Evolutionary conservation across 2,888 invertebrate species (phyloP).

Genomic region (Drosophila hamatofila): DNA sequence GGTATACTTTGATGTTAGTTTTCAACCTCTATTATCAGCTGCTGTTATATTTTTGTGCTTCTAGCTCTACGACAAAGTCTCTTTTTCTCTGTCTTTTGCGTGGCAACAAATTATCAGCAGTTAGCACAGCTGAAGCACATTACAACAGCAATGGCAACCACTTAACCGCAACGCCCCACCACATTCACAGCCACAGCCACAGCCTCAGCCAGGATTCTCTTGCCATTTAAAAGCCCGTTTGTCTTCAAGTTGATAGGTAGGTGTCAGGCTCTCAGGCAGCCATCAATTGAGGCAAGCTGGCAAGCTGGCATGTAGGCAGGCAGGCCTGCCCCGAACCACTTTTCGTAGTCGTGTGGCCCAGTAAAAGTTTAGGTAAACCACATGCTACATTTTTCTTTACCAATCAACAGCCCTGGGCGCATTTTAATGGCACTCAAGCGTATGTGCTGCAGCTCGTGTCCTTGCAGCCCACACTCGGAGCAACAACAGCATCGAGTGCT

Average conservation of each 20-base stretch:
- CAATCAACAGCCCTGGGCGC: constrained; percentile 76
- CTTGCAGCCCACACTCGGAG: constrained; percentile 47
- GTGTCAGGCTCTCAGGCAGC: constrained; percentile 52
- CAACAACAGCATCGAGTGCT: constrained; percentile 6
- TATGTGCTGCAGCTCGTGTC: constrained; percentile 64
- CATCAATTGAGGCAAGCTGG: constrained; percentile 30
- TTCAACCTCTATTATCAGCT: no score
- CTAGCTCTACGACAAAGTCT: background rate
- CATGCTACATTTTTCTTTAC: constrained; percentile 74
- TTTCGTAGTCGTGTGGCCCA: constrained; percentile 16
- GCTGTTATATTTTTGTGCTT: background rate
- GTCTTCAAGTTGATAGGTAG: constrained; percentile 48
- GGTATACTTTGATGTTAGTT: no score
- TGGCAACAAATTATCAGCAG: constrained; percentile 38
- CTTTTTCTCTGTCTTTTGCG: background rate
- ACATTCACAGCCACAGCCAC: background rate
- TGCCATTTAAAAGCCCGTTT: constrained; percentile 49
- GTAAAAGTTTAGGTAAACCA: constrained; percentile 73
- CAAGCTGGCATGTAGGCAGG: constrained; percentile 8
- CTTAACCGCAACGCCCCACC: constrained; percentile 40
- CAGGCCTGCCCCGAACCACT: background rate
- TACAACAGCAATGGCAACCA: constrained; percentile 38
- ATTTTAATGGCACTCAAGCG: constrained; percentile 74
- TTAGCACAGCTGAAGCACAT: constrained; percentile 44
- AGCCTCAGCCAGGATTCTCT: constrained; percentile 8